Evolutionary conservation across 2,888 invertebrate species (phyloP).

Genomic region (Strigamia maritima): DNA sequence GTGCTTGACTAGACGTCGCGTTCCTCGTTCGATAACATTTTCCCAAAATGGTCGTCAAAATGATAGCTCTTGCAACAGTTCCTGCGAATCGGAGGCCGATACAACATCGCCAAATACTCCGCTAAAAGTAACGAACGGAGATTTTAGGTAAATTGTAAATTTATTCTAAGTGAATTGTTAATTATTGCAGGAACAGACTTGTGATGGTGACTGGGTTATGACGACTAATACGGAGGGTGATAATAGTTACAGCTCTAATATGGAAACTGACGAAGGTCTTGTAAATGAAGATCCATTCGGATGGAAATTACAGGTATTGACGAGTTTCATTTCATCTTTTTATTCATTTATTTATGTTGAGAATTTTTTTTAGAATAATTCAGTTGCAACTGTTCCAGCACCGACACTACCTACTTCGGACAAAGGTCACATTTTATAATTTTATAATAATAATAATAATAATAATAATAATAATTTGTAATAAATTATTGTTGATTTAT

Average conservation of each 20-base stretch:
- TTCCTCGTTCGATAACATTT: constrained; percentile 28
- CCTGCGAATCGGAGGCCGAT: constrained; percentile 62
- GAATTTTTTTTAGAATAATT: background rate
- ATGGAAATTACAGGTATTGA: constrained; percentile 57
- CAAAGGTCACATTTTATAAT: constrained; percentile 63
- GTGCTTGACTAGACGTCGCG: background rate
- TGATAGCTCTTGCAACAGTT: constrained; percentile 49
- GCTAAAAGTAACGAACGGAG: constrained; percentile 43
- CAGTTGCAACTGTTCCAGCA: constrained; percentile 56
- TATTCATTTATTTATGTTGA: constrained; percentile 41
- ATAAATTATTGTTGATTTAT: background rate
- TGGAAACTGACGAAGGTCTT: constrained; percentile 59
- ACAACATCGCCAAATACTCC: constrained; percentile 49
- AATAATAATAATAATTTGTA: background rate
- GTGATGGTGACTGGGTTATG: constrained; percentile 76
- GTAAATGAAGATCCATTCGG: constrained; percentile 59
- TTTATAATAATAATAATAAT: constrained; percentile 9
- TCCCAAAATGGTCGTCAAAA: background rate
- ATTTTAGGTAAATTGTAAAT: background rate
- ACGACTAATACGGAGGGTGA: constrained; percentile 80
- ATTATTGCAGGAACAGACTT: constrained; percentile 38
- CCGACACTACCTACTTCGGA: constrained; percentile 67
- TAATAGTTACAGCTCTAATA: constrained; percentile 76
- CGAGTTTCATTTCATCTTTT: background rate
- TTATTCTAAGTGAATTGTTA: background rate